Evolutionary conservation across 1,140 invertebrate species (phyloP).

Genomic region (Zaprionus inermis): DNA sequence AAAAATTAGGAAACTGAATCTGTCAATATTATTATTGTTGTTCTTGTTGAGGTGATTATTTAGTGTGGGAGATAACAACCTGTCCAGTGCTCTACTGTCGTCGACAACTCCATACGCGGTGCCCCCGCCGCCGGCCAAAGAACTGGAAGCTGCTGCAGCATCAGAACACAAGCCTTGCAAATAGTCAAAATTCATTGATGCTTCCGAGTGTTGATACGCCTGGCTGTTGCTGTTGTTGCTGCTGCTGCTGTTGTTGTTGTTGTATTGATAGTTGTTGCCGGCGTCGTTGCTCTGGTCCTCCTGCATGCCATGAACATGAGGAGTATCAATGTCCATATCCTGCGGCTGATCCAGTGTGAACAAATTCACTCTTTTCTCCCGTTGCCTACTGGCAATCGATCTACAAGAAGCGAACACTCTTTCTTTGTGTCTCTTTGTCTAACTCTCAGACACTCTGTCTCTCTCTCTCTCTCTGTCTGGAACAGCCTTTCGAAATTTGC

Average conservation of each 20-base stretch:
- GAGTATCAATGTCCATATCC: slow-evolving; percentile 82
- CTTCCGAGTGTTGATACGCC: slow-evolving; percentile 67
- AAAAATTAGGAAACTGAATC: slow-evolving; percentile 17
- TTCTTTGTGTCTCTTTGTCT: slow-evolving; percentile 17
- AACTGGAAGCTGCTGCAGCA: slow-evolving; percentile 50
- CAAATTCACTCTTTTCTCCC: slow-evolving; percentile 29
- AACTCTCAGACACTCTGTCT: neutral
- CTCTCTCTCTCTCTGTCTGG: neutral
- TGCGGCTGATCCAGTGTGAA: slow-evolving; percentile 72
- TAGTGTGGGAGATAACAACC: slow-evolving; percentile 74
- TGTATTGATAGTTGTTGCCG: slow-evolving; percentile 26
- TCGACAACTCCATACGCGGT: slow-evolving; percentile 69
- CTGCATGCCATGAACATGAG: slow-evolving; percentile 53
- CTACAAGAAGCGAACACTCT: neutral
- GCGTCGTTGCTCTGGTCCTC: slow-evolving; percentile 49
- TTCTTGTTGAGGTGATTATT: slow-evolving; percentile 25
- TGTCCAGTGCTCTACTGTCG: slow-evolving; percentile 79
- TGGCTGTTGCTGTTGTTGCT: slow-evolving; percentile 13
- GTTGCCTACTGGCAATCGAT: slow-evolving; percentile 15
- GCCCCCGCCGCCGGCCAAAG: slow-evolving; percentile 35
- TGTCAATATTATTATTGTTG: slow-evolving; percentile 5
- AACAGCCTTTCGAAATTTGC: slow-evolving; percentile 27
- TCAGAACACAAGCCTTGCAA: slow-evolving; percentile 68
- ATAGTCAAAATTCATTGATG: slow-evolving; percentile 83
- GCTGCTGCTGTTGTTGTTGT: slow-evolving; percentile 35